Evolutionary conservation across 2,797 vertebrate species (phyloP).

Genomic region (Philypnodon macrostomus): DNA sequence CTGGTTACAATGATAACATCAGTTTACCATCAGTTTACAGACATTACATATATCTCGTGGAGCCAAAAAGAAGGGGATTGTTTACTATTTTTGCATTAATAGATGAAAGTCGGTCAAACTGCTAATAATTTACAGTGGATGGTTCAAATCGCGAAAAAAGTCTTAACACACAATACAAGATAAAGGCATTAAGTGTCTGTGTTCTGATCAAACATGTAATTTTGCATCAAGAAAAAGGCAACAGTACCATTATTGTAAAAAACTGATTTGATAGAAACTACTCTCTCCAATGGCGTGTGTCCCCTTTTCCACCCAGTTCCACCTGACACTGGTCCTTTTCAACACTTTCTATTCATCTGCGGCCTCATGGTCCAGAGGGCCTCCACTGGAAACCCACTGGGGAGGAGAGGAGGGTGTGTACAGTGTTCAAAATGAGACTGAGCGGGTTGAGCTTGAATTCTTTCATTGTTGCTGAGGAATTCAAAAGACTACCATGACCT

Average conservation of each 20-base stretch:
- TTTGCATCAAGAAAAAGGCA: conserved; percentile 14
- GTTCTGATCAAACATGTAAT: conserved; percentile 10
- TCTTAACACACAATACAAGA: conserved; percentile 15
- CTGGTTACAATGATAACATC: too few relatives aligned
- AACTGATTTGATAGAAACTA: not conserved
- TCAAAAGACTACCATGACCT: conserved; percentile 41
- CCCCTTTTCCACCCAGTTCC: conserved; percentile 28
- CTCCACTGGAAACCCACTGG: not conserved
- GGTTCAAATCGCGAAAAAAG: conserved; percentile 3
- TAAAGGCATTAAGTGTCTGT: conserved; percentile 36
- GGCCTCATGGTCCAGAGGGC: conserved; percentile 4
- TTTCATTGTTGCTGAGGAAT: conserved; percentile 45
- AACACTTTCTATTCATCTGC: conserved; percentile 12
- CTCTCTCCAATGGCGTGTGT: too few relatives aligned
- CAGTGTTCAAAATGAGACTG: conserved; percentile 1
- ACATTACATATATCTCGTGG: too few relatives aligned
- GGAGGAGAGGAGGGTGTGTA: conserved; percentile 11
- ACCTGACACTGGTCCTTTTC: not conserved
- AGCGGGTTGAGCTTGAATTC: conserved; percentile 28
- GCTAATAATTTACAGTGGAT: not conserved
- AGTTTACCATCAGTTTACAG: too few relatives aligned
- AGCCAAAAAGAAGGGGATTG: too few relatives aligned
- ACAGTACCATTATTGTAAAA: not conserved
- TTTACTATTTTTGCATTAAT: too few relatives aligned
- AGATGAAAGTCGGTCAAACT: too few relatives aligned